Evolutionary conservation across 2,888 invertebrate species (phyloP).

Genomic region (Abrostola triplasia): DNA sequence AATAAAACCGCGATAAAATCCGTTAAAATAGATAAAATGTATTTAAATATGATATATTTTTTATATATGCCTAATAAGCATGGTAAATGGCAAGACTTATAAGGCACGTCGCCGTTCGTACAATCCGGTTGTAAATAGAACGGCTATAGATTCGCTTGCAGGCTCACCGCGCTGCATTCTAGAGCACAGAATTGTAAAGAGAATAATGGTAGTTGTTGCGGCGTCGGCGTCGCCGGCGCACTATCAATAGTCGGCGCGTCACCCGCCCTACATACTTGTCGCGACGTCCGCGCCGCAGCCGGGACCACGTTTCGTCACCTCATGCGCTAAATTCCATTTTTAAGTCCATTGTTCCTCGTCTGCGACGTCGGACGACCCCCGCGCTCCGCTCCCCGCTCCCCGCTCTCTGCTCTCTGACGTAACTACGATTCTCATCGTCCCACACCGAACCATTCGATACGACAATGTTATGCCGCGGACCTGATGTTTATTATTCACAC

Average conservation of each 20-base stretch:
- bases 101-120: slow-evolving; percentile 36
- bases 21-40: no score
- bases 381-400: slow-evolving; percentile 35
- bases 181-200: slow-evolving; percentile 62
- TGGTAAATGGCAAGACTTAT: slow-evolving; percentile 44
- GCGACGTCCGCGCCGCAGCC: slow-evolving; percentile 67
- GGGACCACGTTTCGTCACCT: slow-evolving; percentile 77
- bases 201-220: slow-evolving; percentile 56
- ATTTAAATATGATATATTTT: slow-evolving; percentile 17
- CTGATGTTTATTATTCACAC: slow-evolving; percentile 79
- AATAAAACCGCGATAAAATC: no score
- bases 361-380: slow-evolving; percentile 57
- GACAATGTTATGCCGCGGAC: slow-evolving; percentile 67
- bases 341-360: slow-evolving; percentile 72
- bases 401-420: slow-evolving; percentile 62
- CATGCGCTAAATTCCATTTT: slow-evolving; percentile 78
- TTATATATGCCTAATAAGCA: slow-evolving; percentile 35
- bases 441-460: slow-evolving; percentile 65
- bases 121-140: slow-evolving; percentile 46
- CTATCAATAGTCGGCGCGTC: slow-evolving; percentile 82
- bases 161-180: slow-evolving; percentile 61
- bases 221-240: slow-evolving; percentile 56
- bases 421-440: slow-evolving; percentile 62
- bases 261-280: slow-evolving; percentile 79
- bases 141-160: slow-evolving; percentile 55